Conservation (phyloP, 1,140 invertebrate genomes). For the Cydia splendana region DNA sequence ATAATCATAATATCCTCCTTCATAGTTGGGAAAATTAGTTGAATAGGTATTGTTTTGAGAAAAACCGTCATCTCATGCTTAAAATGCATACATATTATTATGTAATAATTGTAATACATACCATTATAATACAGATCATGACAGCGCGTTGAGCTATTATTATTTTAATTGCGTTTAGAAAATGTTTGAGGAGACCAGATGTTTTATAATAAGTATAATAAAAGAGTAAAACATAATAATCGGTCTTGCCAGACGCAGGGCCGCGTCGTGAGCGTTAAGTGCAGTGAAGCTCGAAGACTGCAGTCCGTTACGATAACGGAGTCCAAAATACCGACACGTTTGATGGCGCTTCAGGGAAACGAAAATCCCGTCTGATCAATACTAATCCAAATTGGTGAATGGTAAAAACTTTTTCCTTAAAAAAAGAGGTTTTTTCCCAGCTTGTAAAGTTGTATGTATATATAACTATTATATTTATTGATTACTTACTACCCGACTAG, state of each 20-base stretch:
- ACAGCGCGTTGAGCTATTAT: no score
- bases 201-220: not conserved
- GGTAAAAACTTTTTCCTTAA: no score
- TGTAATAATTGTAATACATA: no score
- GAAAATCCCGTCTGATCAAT: not conserved
- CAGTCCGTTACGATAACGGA: constrained; percentile 7
- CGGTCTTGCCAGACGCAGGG: not conserved
- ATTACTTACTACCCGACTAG: no score
- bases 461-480: no score
- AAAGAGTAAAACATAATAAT: no score
- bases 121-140: no score
- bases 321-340: not conserved
- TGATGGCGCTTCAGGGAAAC: not conserved
- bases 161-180: not conserved
- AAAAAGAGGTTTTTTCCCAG: no score
- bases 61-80: not conserved
- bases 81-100: no score
- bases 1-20: not conserved
- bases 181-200: not conserved
- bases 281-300: constrained; percentile 9
- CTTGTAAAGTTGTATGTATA: no score
- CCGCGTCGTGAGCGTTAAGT: not conserved
- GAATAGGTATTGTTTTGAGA: not conserved
- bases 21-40: not conserved
- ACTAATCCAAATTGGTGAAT: not conserved